These are phyloP conservation scores for Arenaria interpres DNA, from an alignment of 2,113 vertebrate genomes.

Conservation along the genomic window DNA sequence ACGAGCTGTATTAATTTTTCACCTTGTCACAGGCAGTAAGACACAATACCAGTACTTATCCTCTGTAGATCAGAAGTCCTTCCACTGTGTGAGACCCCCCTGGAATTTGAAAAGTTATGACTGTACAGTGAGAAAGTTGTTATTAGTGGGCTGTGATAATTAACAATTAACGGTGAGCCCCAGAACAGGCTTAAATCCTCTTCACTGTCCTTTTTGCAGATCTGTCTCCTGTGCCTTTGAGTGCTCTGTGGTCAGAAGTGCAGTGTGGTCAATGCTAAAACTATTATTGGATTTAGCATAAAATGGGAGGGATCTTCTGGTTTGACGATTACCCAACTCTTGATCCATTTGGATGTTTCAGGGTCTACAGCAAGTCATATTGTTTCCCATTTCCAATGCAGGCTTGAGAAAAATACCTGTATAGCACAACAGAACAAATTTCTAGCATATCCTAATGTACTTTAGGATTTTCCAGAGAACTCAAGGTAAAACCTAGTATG, in stretches of 20 bases:
- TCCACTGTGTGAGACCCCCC: background rate
- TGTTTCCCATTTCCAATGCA: background rate
- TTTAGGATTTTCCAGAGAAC: background rate
- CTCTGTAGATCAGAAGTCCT: background rate
- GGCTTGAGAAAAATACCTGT: background rate
- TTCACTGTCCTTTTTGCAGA: background rate
- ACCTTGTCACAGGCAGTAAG: background rate
- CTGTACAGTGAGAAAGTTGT: background rate
- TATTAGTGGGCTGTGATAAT: background rate
- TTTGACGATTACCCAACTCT: background rate
- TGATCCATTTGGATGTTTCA: background rate
- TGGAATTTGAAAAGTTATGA: background rate
- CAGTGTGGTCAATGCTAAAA: background rate
- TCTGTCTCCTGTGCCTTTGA: background rate
- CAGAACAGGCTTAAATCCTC: background rate
- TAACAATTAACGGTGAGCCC: background rate
- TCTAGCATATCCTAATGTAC: background rate
- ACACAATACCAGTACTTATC: background rate
- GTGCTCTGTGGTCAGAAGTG: background rate
- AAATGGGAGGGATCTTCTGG: background rate
- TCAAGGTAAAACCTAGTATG: background rate
- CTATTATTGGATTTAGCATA: background rate
- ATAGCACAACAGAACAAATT: background rate
- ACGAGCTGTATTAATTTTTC: background rate
- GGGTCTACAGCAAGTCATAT: background rate